These are phyloP conservation scores for Platichthys flesus DNA, from an alignment of 2,113 vertebrate species.

Conservation along the genomic window DNA sequence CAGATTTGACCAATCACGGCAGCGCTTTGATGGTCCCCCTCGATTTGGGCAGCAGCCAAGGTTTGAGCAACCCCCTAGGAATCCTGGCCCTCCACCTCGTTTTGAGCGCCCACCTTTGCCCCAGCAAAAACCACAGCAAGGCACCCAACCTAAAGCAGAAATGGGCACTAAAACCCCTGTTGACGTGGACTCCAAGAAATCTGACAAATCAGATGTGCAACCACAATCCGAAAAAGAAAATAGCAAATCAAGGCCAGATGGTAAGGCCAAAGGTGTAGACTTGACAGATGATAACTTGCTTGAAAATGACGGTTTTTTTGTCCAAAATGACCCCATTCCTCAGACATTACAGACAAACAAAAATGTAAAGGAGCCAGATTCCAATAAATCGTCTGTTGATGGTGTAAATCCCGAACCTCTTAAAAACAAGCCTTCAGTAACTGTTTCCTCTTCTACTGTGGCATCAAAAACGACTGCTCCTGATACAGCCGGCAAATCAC, in stretches of 20 bases:
- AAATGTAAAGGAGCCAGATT: constrained; percentile 14
- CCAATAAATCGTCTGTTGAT: constrained; percentile 13
- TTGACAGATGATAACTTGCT: constrained; percentile 78
- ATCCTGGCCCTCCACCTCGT: constrained; percentile 11
- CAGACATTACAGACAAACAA: constrained; percentile 65
- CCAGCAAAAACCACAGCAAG: constrained; percentile 51
- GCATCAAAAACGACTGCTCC: constrained; percentile 14
- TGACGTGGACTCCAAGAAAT: constrained; percentile 43
- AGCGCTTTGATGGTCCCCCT: constrained; percentile 85
- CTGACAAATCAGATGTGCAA: constrained; percentile 11
- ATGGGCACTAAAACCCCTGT: constrained; percentile 14
- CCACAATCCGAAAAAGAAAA: constrained; percentile 44
- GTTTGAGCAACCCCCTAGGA: constrained; percentile 61
- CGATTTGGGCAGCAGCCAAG: constrained; percentile 61
- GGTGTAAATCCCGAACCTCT: constrained; percentile 39
- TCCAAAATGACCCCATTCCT: constrained; percentile 82
- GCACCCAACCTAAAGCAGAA: constrained; percentile 43
- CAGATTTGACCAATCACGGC: constrained; percentile 64
- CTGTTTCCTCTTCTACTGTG: constrained; percentile 12
- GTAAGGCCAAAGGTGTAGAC: constrained; percentile 44
- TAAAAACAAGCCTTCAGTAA: constrained; percentile 36
- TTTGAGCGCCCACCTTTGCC: constrained; percentile 66
- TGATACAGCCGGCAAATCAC: constrained; percentile 50
- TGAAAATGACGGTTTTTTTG: constrained; percentile 76
- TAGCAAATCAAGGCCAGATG: constrained; percentile 10